Evolutionary conservation across 1,140 invertebrate species (phyloP).

Genomic region (Caenorhabditis remanei): DNA sequence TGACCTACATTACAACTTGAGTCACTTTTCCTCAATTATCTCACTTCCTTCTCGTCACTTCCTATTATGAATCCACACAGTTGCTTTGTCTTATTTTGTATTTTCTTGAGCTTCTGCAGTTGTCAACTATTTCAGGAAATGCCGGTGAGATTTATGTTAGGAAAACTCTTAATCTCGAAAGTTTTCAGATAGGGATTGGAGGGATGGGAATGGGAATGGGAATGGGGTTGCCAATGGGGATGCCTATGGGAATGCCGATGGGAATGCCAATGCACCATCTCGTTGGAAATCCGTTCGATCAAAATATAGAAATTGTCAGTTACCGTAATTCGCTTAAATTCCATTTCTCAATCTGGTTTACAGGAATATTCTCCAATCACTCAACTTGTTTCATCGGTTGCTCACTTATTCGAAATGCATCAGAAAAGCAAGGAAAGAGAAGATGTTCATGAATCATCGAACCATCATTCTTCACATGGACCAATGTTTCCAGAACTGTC

Average conservation of each 20-base stretch:
- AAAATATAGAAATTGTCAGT: constrained; percentile 5
- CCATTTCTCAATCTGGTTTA: not conserved
- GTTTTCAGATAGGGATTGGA: not conserved
- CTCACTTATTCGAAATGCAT: constrained; percentile 36
- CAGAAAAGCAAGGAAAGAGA: constrained; percentile 48
- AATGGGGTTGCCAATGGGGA: constrained; percentile 9
- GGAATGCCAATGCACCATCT: constrained; percentile 24
- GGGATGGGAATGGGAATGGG: not conserved
- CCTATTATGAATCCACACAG: not conserved
- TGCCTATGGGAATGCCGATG: not conserved
- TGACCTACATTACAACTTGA: constrained; percentile 42
- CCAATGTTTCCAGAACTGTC: constrained; percentile 23
- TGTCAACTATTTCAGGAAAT: constrained; percentile 33
- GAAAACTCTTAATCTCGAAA: not conserved
- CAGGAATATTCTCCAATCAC: constrained; percentile 43
- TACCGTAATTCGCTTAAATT: not conserved
- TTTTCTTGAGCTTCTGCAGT: too few species aligned
- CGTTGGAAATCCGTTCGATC: constrained; percentile 44
- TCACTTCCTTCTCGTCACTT: constrained; percentile 16
- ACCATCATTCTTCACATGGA: not conserved
- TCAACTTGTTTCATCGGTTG: constrained; percentile 37
- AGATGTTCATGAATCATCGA: not conserved
- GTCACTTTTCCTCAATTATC: constrained; percentile 36
- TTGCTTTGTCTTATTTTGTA: not conserved
- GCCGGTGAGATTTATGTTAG: not conserved